Conservation (phyloP, 2,888 invertebrate species). For the Ganaspis brasiliensis region DNA sequence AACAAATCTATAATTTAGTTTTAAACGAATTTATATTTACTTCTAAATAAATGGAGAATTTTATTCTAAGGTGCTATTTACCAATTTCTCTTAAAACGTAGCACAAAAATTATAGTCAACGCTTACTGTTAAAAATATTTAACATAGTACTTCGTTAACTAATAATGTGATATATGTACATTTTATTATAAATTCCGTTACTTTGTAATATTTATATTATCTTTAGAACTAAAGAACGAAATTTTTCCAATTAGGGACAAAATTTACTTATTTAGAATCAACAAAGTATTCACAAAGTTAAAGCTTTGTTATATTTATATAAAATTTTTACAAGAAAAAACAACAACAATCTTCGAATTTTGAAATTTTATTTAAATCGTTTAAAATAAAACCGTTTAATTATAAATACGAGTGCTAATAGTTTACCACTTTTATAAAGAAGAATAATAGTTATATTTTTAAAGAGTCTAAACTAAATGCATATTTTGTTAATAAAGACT, state of each 20-base stretch:
- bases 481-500: background rate
- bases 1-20: no score
- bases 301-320: no score
- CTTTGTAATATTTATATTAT: background rate
- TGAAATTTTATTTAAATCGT: background rate
- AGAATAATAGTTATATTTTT: conserved; percentile 15
- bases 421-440: background rate
- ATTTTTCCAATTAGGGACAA: no score
- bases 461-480: background rate
- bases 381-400: background rate
- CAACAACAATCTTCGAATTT: no score
- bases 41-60: no score
- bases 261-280: no score
- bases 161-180: conserved; percentile 1
- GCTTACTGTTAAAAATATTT: background rate
- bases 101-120: background rate
- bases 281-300: no score
- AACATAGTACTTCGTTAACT: background rate
- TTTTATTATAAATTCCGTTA: background rate
- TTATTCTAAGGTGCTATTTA: background rate
- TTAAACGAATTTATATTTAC: no score
- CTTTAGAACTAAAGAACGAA: no score
- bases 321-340: no score
- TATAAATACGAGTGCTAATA: background rate
- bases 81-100: background rate